Base-by-base conservation (phyloP, 2,113 vertebrate genomes). In the Cyanoliseus patagonus region DNA sequence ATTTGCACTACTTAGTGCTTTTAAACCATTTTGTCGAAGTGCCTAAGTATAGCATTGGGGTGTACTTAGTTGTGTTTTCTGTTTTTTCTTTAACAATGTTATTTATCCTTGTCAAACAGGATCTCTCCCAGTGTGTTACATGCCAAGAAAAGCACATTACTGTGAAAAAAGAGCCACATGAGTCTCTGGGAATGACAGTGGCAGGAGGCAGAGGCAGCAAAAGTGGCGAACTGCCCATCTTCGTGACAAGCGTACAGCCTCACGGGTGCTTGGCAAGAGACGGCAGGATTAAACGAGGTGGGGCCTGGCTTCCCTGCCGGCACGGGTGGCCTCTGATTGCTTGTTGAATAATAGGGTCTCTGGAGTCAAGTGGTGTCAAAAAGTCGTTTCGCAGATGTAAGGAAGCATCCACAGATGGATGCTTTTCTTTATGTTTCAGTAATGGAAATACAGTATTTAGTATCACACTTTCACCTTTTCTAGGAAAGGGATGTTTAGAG, bases 111-210 rank as follows among this genome's bases (percentile, higher is more conserved):
- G 66, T 83, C 57, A 62, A 92, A 68, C 94, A 99, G 99, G 99
- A 99, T 96, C 98, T 99, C 69, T 98, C 99, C 82, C 99, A 99
- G 95, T 99, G 99, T 94, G 98, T 99, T 88, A 98, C 98, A 74
- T 99, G 99, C 97, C 99, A 99, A 94, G 99, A 99, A 97, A 99
- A 99, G 96, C 99, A 99, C 97, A 99, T 99, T 95, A 99, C 98
- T 73, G 98, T 99, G 92, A 99, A 99, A 98, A 99, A 99, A 97
- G 99, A 99, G 84, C 98, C 99, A 5, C 99, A 98, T 0, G 99
- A 99, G 95, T 99, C 99, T 91, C 98, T 99, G 84, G 99, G 99
- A 75, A 99, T 99, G 99, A 99, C 99, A 1, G 99, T 99, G 19
- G 99, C 99, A 6, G 99, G 99, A 59, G 99, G 99, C 69, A 98